Base-by-base conservation (phyloP, 1,140 invertebrate genomes). In the Pogonognathellus flavescens region DNA sequence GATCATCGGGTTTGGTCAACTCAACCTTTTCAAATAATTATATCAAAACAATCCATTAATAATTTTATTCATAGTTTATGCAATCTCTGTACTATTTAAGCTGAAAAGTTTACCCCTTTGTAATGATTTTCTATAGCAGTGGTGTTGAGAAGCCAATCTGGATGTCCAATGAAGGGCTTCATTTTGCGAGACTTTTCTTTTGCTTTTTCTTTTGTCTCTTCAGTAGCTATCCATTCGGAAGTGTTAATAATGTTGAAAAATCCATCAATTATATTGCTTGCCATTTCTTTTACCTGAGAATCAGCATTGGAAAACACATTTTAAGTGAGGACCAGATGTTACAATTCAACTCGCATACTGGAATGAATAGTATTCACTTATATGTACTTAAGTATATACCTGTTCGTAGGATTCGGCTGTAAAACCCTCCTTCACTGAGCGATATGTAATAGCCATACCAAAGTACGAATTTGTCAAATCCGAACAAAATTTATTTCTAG, bases 371-470 rank as follows among this genome's bases (percentile, higher is more conserved):
- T n/a, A n/a, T n/a, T n/a, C n/a, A n/a, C n/a, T n/a, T 53, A 53
- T 53, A 53, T 7, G 52, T 8, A 53, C 8, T 6, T 60, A 10
- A 60, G n/a, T 9, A 60, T 10, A n/a, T 83, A 70, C 50, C 62
- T 81, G 41, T 31, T 53, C 22, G 81, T 55, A 22, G 18, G 31
- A 55, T 18, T n/a, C 70, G 0, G 70, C 31, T 9, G 70, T 76
- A 50, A 88, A 88, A 41, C 82, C 20, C 18, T 84, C 57, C 18
- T 86, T 66, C 0, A 85, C 66, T 25, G 84, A 86, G 16, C 49
- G 9, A 25, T 83, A 83, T 1, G 86, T 83, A 6, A 88, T 57
- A 18, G 86, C 85, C 85, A 83, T 84, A 10, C 88, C 88, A 18
- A 88, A 80, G n/a, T 81, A 59, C 0, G 22, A 22, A 62, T 88